These are phyloP conservation scores for Denticeps clupeoides DNA, from an alignment of 2,797 vertebrate genomes.

Conservation along the genomic window DNA sequence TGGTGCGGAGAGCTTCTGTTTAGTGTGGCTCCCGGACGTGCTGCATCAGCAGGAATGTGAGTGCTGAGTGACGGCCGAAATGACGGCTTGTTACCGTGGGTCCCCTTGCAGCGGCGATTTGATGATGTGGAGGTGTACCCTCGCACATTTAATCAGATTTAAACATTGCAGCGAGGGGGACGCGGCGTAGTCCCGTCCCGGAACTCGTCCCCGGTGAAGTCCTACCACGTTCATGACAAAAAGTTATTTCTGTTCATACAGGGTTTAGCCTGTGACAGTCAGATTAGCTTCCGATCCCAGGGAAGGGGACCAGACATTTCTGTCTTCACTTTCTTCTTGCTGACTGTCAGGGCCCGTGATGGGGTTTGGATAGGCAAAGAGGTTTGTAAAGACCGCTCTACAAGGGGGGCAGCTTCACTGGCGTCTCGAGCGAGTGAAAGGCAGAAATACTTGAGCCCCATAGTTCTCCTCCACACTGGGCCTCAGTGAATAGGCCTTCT, in stretches of 20 bases:
- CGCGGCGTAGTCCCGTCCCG: too few species aligned
- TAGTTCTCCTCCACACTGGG: conserved; percentile 22
- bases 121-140: too few species aligned
- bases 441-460: conserved; percentile 12
- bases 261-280: too few species aligned
- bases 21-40: conserved; percentile 11
- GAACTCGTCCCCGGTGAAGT: too few species aligned
- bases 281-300: too few species aligned
- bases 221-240: too few species aligned
- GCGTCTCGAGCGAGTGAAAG: conserved; percentile 7
- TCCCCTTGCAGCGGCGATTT: too few species aligned
- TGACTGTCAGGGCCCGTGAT: conserved; percentile 22
- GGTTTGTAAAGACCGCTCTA: conserved; percentile 22
- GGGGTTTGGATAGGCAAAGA: conserved; percentile 13
- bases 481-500: conserved; percentile 25
- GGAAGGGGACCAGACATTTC: conserved; percentile 14
- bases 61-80: not conserved
- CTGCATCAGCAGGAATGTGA: conserved; percentile 17
- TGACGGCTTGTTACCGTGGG: not conserved
- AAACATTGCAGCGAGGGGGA: too few species aligned
- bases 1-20: conserved; percentile 6
- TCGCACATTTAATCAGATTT: too few species aligned
- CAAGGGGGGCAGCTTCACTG: conserved; percentile 5
- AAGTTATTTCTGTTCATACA: too few species aligned
- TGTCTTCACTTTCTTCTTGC: conserved; percentile 13